Base-by-base conservation (phyloP, 1,140 invertebrate genomes). In the Psilanteris sp. region DNA sequence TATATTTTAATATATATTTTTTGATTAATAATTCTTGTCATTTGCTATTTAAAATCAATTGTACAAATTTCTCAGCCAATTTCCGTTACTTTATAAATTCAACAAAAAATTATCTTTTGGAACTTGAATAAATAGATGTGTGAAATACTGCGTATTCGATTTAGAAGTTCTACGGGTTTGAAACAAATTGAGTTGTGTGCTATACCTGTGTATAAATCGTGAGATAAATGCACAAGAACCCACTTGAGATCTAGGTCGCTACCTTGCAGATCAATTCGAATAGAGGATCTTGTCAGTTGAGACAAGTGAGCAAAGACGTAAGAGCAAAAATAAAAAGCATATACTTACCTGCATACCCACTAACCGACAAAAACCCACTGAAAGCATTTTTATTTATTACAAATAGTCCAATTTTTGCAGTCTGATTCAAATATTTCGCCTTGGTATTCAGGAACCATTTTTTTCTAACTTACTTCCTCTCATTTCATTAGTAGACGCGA, bases 211-310 rank as follows among this genome's bases (percentile, higher is more conserved):
- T 75, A 68, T 70, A 59, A 64, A 76, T 70, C 66, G 64, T 76
- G 48, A 59, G 50, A 76, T 76, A 68, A 76, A 76, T 70, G 36
- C 57, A 64, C 36, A 59, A 70, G 64, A 64, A 62, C 57, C 48
- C 31, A 64, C 55, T 75, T 39, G 55, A 61, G 54, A 75, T 75
- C 34, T 68, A 68, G 72, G 72, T 75, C 64, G 50, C 64, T 64
- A 50, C 55, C 20, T 64, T 50, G 36, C 48, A 27, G 50, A 62
- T 75, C 57, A 68, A 75, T 64, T 75, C 64, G 64, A 68, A 64
- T 68, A 64, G 50, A 64, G 46, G 54, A 31, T 62, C 62, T 48
- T 75, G 54, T 75, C 71, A 67, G 41, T 48, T 61, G 55, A 75
- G 55, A 66, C 62, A 48, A 75, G 48, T 39, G 62, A 67, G 55